Evolutionary conservation across 1,140 invertebrate species (phyloP), one percentile per base, ranked within the genome.

Genomic region (Mactra quadrangularis): DNA sequence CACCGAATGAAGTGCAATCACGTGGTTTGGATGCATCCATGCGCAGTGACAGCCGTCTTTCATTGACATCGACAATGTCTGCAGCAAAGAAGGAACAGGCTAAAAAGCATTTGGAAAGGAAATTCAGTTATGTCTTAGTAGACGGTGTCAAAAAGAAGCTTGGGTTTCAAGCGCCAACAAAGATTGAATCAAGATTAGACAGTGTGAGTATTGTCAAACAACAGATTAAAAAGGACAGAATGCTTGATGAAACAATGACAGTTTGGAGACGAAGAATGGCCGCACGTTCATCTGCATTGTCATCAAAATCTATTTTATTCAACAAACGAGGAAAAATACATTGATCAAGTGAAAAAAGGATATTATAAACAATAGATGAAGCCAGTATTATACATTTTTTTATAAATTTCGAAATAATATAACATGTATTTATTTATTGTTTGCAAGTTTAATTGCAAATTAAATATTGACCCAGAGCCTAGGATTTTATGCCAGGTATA

Each of bases 261-360:
- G 77, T 71, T 7, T 81, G 77, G 77, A 33, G 77, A 29, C 50
- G 66, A 47, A 22, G 77, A 57, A 81, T 81, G 77, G 66, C 64
- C 0, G 31, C 38, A 15, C 70, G 57, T 47, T 57, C 77, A 3
- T 55, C 47, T 3, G 15, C 47, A 7, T 47, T 50, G 64, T 47
- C 38, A 3, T 25, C 31, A 4, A 68, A 41, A 52, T 45, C 35
- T 25, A n/a, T 47, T 41, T 7, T 41, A 15, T 41, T 41, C 15
- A 41, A 15, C 15, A 41, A 41, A 15, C 38, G 38, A 15, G 38
- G 38, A 41, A 41, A 41, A 41, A 7, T 41, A 15, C 38, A n/a
- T n/a, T n/a, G 38, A 41, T 41, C 6, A 41, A 41, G 38, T 41
- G 38, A 41, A n/a, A n/a, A n/a, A n/a, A n/a, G n/a, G n/a, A n/a